A percentile compares a stretch with the other conserved stretches of the same genome.
Evolutionary conservation across 1,140 invertebrate species (phyloP).

Genomic region (Nephotettix cincticeps): DNA sequence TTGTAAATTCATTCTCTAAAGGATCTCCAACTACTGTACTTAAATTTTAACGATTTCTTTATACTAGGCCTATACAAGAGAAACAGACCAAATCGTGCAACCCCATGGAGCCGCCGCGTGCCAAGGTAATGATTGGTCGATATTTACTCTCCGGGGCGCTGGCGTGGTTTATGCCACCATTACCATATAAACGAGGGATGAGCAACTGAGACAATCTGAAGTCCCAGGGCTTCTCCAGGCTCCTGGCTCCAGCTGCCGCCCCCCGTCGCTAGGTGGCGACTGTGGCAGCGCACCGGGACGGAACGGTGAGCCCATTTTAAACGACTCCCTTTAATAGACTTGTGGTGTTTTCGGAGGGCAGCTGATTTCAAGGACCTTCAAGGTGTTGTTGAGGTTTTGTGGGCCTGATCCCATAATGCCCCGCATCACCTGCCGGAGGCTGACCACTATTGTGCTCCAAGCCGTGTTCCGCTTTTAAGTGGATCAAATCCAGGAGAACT

Average conservation of each 20-base stretch:
- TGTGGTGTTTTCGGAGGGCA: slow-evolving; percentile 4
- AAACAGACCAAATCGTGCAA: too few species aligned
- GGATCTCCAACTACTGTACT: too few species aligned
- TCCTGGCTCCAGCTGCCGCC: too few species aligned
- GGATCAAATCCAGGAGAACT: slow-evolving; percentile 1
- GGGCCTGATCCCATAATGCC: slow-evolving; percentile 23
- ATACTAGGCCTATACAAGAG: too few species aligned
- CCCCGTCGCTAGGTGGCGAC: background rate
- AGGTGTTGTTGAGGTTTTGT: slow-evolving; percentile 24
- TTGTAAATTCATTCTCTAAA: too few species aligned
- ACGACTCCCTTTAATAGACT: slow-evolving; percentile 15
- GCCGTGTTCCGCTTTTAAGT: background rate
- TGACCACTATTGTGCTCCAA: slow-evolving; percentile 3
- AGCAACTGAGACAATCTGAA: background rate
- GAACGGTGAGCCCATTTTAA: slow-evolving; percentile 24
- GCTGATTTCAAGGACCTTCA: slow-evolving; percentile 18
- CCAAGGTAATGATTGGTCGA: too few species aligned
- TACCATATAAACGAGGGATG: slow-evolving; percentile 8
- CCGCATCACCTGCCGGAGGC: background rate
- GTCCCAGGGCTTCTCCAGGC: background rate
- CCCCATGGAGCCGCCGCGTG: too few species aligned
- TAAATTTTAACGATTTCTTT: too few species aligned
- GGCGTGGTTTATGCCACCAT: background rate
- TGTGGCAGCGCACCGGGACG: slow-evolving; percentile 7
- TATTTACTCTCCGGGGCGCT: too few species aligned